Conservation (phyloP, 1,140 invertebrate species). For the Akabosia matsudoensis region DNA sequence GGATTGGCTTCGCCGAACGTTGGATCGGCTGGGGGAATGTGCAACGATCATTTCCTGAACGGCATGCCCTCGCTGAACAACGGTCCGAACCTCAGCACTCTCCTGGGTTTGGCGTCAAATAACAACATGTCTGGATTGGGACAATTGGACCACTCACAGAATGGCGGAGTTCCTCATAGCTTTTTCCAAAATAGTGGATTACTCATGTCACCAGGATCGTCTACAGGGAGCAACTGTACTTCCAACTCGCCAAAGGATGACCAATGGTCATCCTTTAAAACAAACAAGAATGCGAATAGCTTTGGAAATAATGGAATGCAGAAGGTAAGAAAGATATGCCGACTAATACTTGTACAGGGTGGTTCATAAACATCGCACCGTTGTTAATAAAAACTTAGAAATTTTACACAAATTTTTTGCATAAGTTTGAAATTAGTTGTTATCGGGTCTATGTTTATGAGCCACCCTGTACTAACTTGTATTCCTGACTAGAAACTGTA, state of each 20-base stretch:
- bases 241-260: slow-evolving; percentile 32
- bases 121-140: slow-evolving; percentile 34
- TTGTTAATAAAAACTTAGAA: too few relatives aligned
- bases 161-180: slow-evolving; percentile 40
- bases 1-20: neutral
- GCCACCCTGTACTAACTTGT: neutral
- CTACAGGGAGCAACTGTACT: neutral
- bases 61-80: slow-evolving; percentile 39
- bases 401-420: too few relatives aligned
- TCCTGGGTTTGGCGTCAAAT: slow-evolving; percentile 39
- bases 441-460: neutral
- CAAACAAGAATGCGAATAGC: slow-evolving; percentile 26
- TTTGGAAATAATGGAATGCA: slow-evolving; percentile 42
- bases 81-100: slow-evolving; percentile 41
- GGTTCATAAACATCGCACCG: too few relatives aligned
- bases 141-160: slow-evolving; percentile 17
- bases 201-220: neutral
- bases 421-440: neutral
- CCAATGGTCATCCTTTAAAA: slow-evolving; percentile 41
- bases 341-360: too few relatives aligned
- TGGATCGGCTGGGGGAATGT: neutral
- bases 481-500: neutral
- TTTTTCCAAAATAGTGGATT: slow-evolving; percentile 28
- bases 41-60: slow-evolving; percentile 34
- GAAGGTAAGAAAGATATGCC: slow-evolving; percentile 31